A percentile compares a stretch with the other conserved stretches of the same genome.
phyloP scores from a whole-genome alignment of 2,113 vertebrate species.

The Oceanites oceanicus region DNA sequence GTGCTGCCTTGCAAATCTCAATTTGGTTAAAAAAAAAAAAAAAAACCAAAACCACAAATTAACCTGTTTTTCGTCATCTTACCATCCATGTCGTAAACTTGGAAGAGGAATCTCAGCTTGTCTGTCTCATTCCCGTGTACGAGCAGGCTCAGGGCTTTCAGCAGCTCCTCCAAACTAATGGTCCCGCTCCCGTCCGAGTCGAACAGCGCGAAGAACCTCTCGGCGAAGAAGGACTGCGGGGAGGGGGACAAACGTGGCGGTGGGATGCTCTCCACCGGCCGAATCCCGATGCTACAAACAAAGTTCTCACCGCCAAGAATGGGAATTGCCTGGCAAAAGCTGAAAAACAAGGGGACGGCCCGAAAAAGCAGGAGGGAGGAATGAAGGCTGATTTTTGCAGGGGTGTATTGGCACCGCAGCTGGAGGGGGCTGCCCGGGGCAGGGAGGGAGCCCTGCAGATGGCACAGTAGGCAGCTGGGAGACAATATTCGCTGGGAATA shows the following conservation, averaged over 20 bases:
- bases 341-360: rapidly evolving
- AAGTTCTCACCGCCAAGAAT: rapidly evolving
- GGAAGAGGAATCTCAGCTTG: constrained; percentile 90
- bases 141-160: constrained; percentile 80
- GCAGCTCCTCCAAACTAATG: constrained; percentile 86
- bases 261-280: background rate
- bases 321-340: background rate
- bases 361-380: background rate
- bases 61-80: background rate
- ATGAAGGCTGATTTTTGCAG: background rate
- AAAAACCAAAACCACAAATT: too few species aligned
- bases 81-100: constrained; percentile 89
- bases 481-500: background rate
- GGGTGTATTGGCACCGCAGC: background rate
- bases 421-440: background rate
- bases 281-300: rapidly evolving
- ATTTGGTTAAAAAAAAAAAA: rapidly evolving
- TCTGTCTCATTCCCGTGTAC: constrained; percentile 78
- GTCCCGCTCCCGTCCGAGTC: constrained; percentile 83
- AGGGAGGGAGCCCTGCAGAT: background rate
- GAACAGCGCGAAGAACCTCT: constrained; percentile 87
- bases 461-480: background rate
- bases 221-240: constrained; percentile 86
- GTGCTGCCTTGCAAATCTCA: background rate
- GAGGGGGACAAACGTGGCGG: rapidly evolving